Evolutionary conservation across 2,113 vertebrate genomes (phyloP), one percentile per base, ranked within the genome.

Genomic region (Cottus gobio): DNA sequence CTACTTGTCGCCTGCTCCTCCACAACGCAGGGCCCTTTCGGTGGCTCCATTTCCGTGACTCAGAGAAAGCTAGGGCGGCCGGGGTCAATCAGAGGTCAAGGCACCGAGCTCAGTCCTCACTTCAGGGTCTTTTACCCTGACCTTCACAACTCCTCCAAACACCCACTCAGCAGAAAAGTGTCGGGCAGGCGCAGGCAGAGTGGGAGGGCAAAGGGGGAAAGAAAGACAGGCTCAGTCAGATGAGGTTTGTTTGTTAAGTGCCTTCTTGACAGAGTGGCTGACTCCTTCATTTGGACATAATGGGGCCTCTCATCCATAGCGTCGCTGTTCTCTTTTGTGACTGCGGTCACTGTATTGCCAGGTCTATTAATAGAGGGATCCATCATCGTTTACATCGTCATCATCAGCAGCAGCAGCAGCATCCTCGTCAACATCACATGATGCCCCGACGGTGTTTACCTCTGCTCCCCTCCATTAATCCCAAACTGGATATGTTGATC

Each of bases 261-360:
- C 30, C 75, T 48, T 83, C 88, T 89, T 80, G 60, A 78, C 90
- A 82, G 83, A 84, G 79, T 3, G 54, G 85, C 84, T 87, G 90
- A 91, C 91, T 93, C 89, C 87, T 85, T 88, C 83, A 52, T 82
- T 77, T 57, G 76, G 87, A 94, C 94, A 95, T 93, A 95, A 94
- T 93, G 89, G 90, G 85, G 80, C 82, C 90, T 91, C 91, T 95
- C 87, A 92, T 92, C 82, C 71, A 62, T 37, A 34, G 74, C 48
- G 46, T 22, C 39, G 71, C 65, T 87, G 63, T 87, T 74, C 79
- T 81, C 67, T 77, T 87, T 85, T 90, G 89, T 83, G 88, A 87
- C 86, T 86, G 86, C 65, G 90, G 93, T 89, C 82, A 87, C 80
- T 85, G 75, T 78, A 72, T 65, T 71, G 75, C 57, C 81, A 56